Percentiles rank a stretch among this genome's conserved stretches.
These are phyloP conservation scores for Etheostoma perlongum DNA, from an alignment of 2,797 vertebrate genomes.

Conservation along the genomic window DNA sequence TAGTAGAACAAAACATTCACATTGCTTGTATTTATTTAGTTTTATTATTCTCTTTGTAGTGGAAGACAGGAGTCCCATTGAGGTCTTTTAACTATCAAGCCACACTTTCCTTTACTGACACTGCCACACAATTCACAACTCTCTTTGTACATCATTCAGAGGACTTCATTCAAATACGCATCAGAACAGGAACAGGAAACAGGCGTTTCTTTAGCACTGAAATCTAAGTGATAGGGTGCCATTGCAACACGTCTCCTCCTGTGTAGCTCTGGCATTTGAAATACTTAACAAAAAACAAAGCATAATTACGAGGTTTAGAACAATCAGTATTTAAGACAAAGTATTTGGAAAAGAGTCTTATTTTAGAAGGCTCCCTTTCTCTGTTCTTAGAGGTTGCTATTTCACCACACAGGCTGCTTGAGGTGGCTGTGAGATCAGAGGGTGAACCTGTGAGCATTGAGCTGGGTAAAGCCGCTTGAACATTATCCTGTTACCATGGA, in stretches of 20 bases:
- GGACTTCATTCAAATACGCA: conserved; percentile 13
- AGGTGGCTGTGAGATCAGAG: conserved; percentile 53
- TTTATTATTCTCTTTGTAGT: conserved; percentile 34
- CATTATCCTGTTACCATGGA: conserved; percentile 79
- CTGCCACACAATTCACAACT: not conserved
- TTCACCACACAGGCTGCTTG: conserved; percentile 39
- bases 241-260: conserved; percentile 1
- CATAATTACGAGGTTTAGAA: conserved; percentile 15
- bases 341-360: conserved; percentile 21
- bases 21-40: conserved; percentile 30
- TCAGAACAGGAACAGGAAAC: conserved; percentile 48
- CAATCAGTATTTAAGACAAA: conserved; percentile 16
- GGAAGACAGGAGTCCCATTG: conserved; percentile 13
- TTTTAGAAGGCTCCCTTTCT: conserved; percentile 35
- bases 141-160: conserved; percentile 11
- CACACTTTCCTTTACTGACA: conserved; percentile 10
- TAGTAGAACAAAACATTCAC: conserved; percentile 39
- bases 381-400: conserved; percentile 24
- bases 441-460: conserved; percentile 64
- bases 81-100: conserved; percentile 31
- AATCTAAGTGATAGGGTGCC: conserved; percentile 4
- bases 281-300: not conserved
- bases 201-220: not conserved
- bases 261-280: conserved; percentile 14
- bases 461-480: conserved; percentile 62